A percentile compares a stretch with the other conserved stretches of the same genome.
phyloP scores from a whole-genome alignment of 2,113 vertebrate species.

The Lucifuga dentata region DNA sequence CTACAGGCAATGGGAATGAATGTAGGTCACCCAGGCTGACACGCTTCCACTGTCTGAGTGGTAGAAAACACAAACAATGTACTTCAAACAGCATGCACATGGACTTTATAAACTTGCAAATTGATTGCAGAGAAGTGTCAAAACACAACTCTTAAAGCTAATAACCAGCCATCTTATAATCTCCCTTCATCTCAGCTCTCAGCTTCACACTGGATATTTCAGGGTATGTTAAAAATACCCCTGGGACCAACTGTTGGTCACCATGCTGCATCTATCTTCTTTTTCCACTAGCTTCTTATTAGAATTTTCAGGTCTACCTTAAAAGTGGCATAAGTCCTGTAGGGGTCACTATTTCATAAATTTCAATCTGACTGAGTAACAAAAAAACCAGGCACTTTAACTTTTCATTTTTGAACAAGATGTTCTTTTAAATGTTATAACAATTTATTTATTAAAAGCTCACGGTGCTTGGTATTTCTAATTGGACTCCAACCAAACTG shows the following conservation, averaged over 20 bases:
- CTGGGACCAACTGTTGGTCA: conserved; percentile 48
- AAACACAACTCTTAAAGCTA: conserved; percentile 17
- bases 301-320: no score
- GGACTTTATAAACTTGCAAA: conserved; percentile 38
- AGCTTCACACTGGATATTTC: conserved; percentile 58
- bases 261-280: no score
- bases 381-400: no score
- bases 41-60: conserved; percentile 19
- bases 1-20: conserved; percentile 22
- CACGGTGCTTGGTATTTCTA: no score
- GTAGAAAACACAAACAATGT: not conserved
- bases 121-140: not conserved
- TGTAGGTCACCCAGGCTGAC: conserved; percentile 40
- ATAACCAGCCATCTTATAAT: conserved; percentile 38
- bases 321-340: no score
- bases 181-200: conserved; percentile 28
- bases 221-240: conserved; percentile 78
- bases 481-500: no score
- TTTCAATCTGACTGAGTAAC: no score
- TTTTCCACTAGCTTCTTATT: no score
- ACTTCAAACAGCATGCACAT: not conserved
- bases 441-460: no score
- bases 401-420: no score
- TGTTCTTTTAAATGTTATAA: no score
- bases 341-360: no score